Percentiles rank a stretch among this genome's conserved stretches.
phyloP scores from a whole-genome alignment of 2,113 vertebrate species.

The Polypterus senegalus region DNA sequence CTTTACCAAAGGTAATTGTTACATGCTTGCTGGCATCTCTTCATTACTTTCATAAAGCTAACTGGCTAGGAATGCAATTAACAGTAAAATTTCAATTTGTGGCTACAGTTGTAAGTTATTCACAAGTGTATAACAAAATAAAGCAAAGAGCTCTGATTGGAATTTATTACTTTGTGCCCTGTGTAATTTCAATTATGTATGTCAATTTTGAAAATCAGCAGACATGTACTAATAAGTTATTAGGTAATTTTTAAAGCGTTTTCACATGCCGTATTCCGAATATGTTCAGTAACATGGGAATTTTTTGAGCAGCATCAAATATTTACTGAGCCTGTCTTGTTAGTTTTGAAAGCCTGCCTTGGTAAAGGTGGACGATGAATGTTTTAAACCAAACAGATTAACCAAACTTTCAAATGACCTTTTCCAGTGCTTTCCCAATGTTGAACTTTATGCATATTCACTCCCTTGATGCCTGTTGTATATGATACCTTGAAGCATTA shows the following conservation, averaged over 20 bases:
- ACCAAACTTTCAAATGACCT: slow-evolving; percentile 60
- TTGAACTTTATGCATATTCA: slow-evolving; percentile 15
- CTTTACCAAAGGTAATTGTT: slow-evolving; percentile 55
- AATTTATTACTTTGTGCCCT: slow-evolving; percentile 47
- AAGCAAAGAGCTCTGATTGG: slow-evolving; percentile 43
- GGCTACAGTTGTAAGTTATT: slow-evolving; percentile 16
- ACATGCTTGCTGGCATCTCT: slow-evolving; percentile 1
- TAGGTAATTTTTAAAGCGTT: slow-evolving; percentile 31
- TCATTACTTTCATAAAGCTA: not conserved
- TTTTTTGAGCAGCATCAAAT: slow-evolving; percentile 62
- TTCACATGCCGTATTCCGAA: slow-evolving; percentile 61
- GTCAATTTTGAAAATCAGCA: slow-evolving; percentile 65
- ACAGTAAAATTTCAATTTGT: slow-evolving; percentile 9
- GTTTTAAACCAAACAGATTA: slow-evolving; percentile 50
- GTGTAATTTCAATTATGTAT: slow-evolving; percentile 61
- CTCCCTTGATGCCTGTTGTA: slow-evolving; percentile 7
- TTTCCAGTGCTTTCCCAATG: slow-evolving; percentile 26
- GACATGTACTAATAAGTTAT: slow-evolving; percentile 69
- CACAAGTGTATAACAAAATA: slow-evolving; percentile 33
- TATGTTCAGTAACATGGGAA: slow-evolving; percentile 49
- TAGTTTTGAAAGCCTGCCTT: slow-evolving; percentile 35
- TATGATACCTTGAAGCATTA: not conserved
- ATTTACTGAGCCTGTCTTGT: slow-evolving; percentile 65
- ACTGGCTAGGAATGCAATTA: slow-evolving; percentile 8
- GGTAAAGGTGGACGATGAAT: slow-evolving; percentile 62